These are phyloP conservation scores for Stenolophus ochropezus DNA, from an alignment of 2,888 invertebrate species.

Conservation along the genomic window DNA sequence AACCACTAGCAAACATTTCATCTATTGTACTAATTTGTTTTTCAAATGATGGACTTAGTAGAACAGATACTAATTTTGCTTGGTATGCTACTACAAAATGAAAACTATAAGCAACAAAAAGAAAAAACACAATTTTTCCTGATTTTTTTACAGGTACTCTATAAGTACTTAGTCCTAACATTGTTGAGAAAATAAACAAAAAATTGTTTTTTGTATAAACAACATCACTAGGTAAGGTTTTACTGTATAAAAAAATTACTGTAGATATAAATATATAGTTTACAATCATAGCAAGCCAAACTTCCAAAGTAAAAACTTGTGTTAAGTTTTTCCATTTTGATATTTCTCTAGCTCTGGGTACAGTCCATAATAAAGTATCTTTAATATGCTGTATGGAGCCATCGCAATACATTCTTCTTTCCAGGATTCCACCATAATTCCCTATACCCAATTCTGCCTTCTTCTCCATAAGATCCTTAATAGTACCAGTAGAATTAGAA, in stretches of 20 bases:
- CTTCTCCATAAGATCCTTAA: slow-evolving; percentile 61
- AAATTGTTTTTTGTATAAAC: background rate
- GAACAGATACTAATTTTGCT: slow-evolving; percentile 9
- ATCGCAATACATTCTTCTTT: slow-evolving; percentile 60
- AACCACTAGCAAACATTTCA: slow-evolving; percentile 17
- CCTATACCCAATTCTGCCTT: slow-evolving; percentile 62
- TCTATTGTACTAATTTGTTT: slow-evolving; percentile 34
- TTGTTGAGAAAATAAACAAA: background rate
- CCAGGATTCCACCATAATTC: slow-evolving; percentile 58
- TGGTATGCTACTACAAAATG: slow-evolving; percentile 25
- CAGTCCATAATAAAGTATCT: background rate
- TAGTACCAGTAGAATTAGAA: slow-evolving; percentile 62
- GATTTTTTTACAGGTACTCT: background rate
- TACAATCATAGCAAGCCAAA: background rate
- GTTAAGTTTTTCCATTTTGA: slow-evolving; percentile 20
- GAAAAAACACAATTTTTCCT: slow-evolving; percentile 8
- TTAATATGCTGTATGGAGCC: slow-evolving; percentile 18
- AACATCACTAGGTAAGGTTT: background rate
- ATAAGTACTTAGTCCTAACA: background rate
- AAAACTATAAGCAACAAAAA: background rate
- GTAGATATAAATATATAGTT: background rate
- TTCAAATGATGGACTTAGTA: slow-evolving; percentile 3
- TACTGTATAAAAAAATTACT: background rate
- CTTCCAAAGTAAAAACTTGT: background rate
- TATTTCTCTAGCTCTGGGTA: background rate